These are phyloP conservation scores for Trachops cirrhosus DNA, from an alignment of 2,797 vertebrate genomes.

Conservation along the genomic window DNA sequence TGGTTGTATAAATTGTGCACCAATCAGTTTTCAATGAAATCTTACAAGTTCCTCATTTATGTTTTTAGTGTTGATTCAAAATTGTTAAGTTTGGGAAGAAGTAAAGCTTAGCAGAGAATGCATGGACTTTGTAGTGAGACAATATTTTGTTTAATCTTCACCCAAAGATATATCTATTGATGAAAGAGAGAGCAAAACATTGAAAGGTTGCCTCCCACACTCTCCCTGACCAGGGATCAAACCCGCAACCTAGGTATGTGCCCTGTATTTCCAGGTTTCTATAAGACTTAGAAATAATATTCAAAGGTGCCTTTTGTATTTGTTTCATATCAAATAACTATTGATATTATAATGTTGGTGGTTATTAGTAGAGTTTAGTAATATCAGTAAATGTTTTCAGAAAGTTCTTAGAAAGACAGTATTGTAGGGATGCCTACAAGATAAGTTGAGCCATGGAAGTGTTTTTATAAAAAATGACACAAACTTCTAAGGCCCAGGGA, in stretches of 20 bases:
- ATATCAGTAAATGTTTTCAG: background rate
- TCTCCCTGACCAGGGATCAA: background rate
- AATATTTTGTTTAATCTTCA: background rate
- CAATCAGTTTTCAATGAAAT: slow-evolving; percentile 62
- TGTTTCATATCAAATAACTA: background rate
- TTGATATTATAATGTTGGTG: background rate
- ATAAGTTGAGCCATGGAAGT: background rate
- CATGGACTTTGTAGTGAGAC: background rate
- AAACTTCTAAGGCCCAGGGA: background rate
- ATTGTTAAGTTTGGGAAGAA: slow-evolving; percentile 32
- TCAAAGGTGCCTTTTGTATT: background rate
- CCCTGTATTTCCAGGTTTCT: background rate
- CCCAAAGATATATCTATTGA: background rate
- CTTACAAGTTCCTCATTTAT: slow-evolving; percentile 37
- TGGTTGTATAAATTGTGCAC: slow-evolving; percentile 53
- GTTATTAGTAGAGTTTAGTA: background rate
- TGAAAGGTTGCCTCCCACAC: background rate
- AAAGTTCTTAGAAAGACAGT: background rate
- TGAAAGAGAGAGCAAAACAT: background rate
- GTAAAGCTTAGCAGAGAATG: background rate
- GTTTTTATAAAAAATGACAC: background rate
- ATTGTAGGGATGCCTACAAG: background rate
- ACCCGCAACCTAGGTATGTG: background rate
- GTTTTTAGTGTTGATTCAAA: slow-evolving; percentile 1
- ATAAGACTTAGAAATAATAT: background rate